Conservation (phyloP, 2,888 invertebrate species). For the Fissipunctia ypsillon region DNA sequence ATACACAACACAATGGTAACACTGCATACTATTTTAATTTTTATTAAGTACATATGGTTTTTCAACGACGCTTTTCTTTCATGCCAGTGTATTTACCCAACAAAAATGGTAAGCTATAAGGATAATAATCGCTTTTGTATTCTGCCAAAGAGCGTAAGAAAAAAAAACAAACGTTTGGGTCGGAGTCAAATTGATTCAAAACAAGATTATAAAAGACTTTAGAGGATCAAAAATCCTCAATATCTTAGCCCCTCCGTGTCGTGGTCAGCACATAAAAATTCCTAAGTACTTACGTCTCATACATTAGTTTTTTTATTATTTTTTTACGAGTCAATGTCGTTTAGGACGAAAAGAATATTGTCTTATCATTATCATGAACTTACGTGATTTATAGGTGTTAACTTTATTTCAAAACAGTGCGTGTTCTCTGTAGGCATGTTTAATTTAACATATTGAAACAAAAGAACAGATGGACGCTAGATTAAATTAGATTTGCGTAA, state of each 20-base stretch:
- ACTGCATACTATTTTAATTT: neutral
- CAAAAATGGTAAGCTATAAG: neutral
- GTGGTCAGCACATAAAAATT: slow-evolving; percentile 60
- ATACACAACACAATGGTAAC: neutral
- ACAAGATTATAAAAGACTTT: slow-evolving; percentile 49
- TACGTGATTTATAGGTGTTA: slow-evolving; percentile 34
- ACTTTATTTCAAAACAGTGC: slow-evolving; percentile 18
- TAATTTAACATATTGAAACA: neutral
- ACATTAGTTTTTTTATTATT: slow-evolving; percentile 55
- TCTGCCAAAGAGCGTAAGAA: slow-evolving; percentile 28
- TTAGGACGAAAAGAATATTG: slow-evolving; percentile 70
- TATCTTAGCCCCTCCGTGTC: slow-evolving; percentile 37
- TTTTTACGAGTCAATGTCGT: slow-evolving; percentile 72
- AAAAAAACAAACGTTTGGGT: slow-evolving; percentile 31
- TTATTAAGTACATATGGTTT: neutral
- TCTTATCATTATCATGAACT: slow-evolving; percentile 35
- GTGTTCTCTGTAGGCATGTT: neutral
- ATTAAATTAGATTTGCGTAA: neutral
- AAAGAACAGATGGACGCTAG: neutral
- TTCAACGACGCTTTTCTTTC: neutral
- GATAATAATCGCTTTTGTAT: slow-evolving; percentile 18
- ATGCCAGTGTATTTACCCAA: neutral
- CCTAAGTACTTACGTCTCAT: slow-evolving; percentile 49
- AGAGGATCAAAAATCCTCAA: slow-evolving; percentile 40
- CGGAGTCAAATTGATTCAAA: slow-evolving; percentile 51